These are phyloP conservation scores for Pseudachorutes palmiensis DNA, from an alignment of 1,140 invertebrate species.

Conservation along the genomic window DNA sequence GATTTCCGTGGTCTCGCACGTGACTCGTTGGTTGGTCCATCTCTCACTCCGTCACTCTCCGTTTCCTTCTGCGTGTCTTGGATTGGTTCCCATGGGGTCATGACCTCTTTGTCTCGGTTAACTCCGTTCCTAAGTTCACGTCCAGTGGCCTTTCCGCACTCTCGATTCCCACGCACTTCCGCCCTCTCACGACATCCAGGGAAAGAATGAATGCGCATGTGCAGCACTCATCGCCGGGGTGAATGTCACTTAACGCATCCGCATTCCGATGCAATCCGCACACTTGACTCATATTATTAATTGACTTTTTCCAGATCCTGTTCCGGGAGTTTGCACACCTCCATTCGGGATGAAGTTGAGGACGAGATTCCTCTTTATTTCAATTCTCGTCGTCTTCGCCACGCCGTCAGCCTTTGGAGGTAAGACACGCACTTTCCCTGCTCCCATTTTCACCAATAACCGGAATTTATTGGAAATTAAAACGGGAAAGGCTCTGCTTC, in stretches of 20 bases:
- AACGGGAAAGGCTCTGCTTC: too few species aligned
- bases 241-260: conserved; percentile 1
- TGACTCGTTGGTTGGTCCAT: too few species aligned
- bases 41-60: too few species aligned
- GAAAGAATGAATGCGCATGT: not conserved
- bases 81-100: not conserved
- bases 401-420: too few species aligned
- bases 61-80: not conserved
- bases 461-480: too few species aligned
- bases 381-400: too few species aligned
- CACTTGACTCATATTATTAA: not conserved
- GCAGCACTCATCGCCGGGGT: not conserved
- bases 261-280: not conserved
- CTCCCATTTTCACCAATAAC: too few species aligned
- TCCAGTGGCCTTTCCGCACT: not conserved
- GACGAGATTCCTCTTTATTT: not conserved
- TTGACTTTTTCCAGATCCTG: not conserved
- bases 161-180: not conserved
- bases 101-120: not conserved
- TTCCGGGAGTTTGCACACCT: not conserved
- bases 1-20: too few species aligned
- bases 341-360: not conserved
- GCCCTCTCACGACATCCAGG: not conserved
- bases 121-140: not conserved
- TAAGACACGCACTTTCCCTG: too few species aligned